Evolutionary conservation across 1,140 invertebrate species (phyloP).

Genomic region (Pachypeltis micranthus): DNA sequence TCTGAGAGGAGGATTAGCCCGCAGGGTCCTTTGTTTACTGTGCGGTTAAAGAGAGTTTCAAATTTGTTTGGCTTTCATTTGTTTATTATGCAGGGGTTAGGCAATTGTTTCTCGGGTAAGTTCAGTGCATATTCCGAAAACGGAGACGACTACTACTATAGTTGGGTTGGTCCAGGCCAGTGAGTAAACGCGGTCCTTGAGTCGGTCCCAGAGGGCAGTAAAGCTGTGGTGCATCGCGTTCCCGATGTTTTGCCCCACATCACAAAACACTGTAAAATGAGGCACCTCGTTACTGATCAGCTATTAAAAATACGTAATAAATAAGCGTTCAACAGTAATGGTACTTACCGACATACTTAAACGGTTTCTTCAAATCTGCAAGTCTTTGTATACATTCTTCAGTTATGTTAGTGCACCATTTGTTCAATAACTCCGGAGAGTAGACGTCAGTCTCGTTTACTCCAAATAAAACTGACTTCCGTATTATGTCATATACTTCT

Average conservation of each 20-base stretch:
- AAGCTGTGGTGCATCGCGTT: not conserved
- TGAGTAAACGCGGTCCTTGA: not conserved
- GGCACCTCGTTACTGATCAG: too few relatives aligned
- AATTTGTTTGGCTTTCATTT: too few relatives aligned
- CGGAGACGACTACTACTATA: not conserved
- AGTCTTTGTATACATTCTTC: not conserved
- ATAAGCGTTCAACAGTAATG: too few relatives aligned
- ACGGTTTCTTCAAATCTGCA: not conserved
- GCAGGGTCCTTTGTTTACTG: too few relatives aligned
- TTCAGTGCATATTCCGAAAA: not conserved
- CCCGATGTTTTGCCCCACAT: not conserved
- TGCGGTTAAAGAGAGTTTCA: too few relatives aligned
- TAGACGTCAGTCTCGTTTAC: not conserved
- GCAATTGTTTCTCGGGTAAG: not conserved
- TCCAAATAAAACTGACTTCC: not conserved
- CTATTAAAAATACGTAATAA: too few relatives aligned
- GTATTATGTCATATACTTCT: not conserved
- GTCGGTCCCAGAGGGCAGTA: not conserved
- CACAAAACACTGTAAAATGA: not conserved
- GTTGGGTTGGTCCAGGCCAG: not conserved
- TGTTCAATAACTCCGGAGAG: not conserved
- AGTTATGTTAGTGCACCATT: conserved; percentile 5
- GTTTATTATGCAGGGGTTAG: too few relatives aligned
- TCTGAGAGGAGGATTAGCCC: too few relatives aligned
- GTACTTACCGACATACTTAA: not conserved